Percentiles rank a stretch among this genome's conserved stretches.
These are phyloP conservation scores for Astyanax mexicanus DNA, from an alignment of 2,797 vertebrate genomes.

Conservation along the genomic window DNA sequence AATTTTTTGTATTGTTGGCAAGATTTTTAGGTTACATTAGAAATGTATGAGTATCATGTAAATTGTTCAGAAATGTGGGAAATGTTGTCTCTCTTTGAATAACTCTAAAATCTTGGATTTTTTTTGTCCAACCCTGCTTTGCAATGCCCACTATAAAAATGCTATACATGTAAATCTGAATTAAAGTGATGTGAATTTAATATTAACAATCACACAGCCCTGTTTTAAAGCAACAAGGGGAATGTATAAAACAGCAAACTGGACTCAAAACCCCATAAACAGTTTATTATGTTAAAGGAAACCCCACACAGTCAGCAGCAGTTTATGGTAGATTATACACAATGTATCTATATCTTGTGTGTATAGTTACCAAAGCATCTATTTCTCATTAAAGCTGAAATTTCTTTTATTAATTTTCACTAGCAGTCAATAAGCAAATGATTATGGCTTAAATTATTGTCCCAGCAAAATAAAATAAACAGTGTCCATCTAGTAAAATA, in stretches of 20 bases:
- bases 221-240: too few species aligned
- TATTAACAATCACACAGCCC: too few species aligned
- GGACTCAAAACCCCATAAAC: not conserved
- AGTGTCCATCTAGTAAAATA: not conserved
- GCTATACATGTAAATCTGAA: too few species aligned
- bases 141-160: too few species aligned
- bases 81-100: too few species aligned
- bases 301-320: slow-evolving; percentile 1
- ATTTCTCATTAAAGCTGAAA: not conserved
- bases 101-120: too few species aligned
- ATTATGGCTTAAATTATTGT: not conserved
- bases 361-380: not conserved
- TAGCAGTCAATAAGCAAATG: not conserved
- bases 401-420: not conserved
- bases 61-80: too few species aligned
- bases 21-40: too few species aligned
- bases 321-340: not conserved
- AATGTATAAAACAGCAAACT: not conserved
- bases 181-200: too few species aligned
- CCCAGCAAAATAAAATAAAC: not conserved
- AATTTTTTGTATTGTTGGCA: too few species aligned
- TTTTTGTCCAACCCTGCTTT: too few species aligned
- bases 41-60: too few species aligned
- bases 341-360: not conserved
- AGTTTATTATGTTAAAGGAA: slow-evolving; percentile 16